Percentiles rank a stretch among this genome's conserved stretches.
These are phyloP conservation scores for Phrynocephalus versicolor DNA, from an alignment of 2,113 vertebrate genomes.

Conservation along the genomic window DNA sequence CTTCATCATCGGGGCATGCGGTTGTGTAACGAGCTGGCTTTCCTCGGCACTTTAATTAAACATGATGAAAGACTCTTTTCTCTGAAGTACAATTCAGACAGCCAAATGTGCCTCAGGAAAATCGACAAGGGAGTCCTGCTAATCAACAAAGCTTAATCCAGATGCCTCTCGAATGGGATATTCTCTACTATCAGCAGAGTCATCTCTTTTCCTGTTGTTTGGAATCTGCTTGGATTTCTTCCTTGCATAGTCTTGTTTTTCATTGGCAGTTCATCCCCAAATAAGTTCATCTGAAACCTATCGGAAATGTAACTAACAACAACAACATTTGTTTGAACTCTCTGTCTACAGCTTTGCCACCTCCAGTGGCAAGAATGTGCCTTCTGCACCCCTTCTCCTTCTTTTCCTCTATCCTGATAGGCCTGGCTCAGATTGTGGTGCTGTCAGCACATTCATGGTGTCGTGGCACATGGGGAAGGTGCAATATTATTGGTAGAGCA, in stretches of 20 bases:
- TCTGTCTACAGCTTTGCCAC: too few relatives aligned
- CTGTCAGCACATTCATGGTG: too few relatives aligned
- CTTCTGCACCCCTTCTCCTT: too few relatives aligned
- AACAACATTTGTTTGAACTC: too few relatives aligned
- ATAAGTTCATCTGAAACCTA: neutral
- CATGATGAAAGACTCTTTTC: constrained; percentile 32
- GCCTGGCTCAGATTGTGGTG: too few relatives aligned
- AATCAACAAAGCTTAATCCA: constrained; percentile 5
- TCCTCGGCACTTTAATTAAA: constrained; percentile 41
- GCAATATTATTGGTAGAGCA: too few relatives aligned
- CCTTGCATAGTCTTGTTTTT: neutral
- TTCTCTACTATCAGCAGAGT: constrained; percentile 11
- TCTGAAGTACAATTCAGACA: constrained; percentile 19
- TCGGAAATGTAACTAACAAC: neutral
- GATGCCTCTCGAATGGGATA: neutral
- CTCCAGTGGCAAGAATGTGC: too few relatives aligned
- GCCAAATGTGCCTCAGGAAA: constrained; percentile 37
- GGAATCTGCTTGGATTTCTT: neutral
- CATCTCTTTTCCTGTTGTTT: too few relatives aligned
- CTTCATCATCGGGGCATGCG: constrained; percentile 1
- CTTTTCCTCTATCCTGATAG: too few relatives aligned
- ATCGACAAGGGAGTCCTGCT: constrained; percentile 19
- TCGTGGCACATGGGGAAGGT: too few relatives aligned
- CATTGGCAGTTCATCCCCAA: neutral
- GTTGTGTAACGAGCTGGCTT: constrained; percentile 33